A percentile compares a stretch with the other conserved stretches of the same genome.
These are phyloP conservation scores for Frankliniella fusca DNA, from an alignment of 2,888 invertebrate species.

Conservation along the genomic window DNA sequence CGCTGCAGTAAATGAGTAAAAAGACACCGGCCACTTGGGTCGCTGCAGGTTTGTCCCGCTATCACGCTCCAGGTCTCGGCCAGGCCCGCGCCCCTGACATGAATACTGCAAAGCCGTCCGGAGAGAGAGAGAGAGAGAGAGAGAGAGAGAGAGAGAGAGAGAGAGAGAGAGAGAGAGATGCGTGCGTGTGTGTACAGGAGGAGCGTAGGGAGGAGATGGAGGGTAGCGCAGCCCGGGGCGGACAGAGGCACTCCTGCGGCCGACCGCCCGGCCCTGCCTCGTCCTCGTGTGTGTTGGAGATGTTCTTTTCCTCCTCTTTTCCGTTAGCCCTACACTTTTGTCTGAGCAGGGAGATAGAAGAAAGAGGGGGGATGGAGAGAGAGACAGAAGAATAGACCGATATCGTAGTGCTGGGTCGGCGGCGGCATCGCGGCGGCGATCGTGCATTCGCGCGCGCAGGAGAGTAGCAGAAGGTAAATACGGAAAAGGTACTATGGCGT, in stretches of 20 bases:
- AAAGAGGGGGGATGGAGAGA: conserved; percentile 3
- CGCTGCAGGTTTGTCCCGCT: no score
- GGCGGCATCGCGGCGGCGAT: not conserved
- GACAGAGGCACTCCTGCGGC: no score
- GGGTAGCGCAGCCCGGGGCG: not conserved
- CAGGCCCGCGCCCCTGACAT: not conserved
- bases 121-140: not conserved
- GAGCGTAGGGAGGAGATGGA: not conserved
- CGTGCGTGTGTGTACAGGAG: not conserved
- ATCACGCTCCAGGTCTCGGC: no score
- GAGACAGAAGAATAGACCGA: not conserved
- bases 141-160: not conserved
- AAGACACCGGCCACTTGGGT: not conserved
- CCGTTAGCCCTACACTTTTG: no score
- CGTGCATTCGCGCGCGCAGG: not conserved
- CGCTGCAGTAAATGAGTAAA: not conserved
- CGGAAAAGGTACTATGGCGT: not conserved
- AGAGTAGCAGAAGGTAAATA: conserved; percentile 6
- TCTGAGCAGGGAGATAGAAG: not conserved
- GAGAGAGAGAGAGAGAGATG: no score
- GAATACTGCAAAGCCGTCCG: not conserved
- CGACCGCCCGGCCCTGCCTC: no score
- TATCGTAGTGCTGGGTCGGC: not conserved
- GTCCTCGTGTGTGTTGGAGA: no score
- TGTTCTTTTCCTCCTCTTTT: no score